Evolutionary conservation across 1,140 invertebrate genomes (phyloP).

Genomic region (Plectrocnemia conspersa): DNA sequence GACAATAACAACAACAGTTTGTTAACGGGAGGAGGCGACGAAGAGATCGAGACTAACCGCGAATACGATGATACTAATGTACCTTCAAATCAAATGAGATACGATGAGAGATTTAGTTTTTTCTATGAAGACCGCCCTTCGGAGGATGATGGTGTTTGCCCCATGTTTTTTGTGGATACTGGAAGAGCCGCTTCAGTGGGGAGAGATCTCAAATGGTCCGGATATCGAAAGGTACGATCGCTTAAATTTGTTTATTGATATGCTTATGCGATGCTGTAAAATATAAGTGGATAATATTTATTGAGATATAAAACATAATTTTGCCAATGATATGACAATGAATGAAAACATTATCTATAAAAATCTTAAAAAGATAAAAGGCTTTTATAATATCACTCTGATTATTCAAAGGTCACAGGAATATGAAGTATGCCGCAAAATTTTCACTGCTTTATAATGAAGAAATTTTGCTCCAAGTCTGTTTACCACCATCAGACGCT

Average conservation of each 20-base stretch:
- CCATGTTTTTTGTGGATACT: constrained; percentile 23
- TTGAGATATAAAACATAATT: no score
- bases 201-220: constrained; percentile 32
- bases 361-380: no score
- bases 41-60: not conserved
- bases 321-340: no score
- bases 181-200: constrained; percentile 27
- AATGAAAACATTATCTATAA: no score
- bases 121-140: constrained; percentile 3
- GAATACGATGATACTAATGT: not conserved
- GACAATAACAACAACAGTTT: not conserved
- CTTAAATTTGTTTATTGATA: not conserved
- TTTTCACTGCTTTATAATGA: no score
- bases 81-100: constrained; percentile 8
- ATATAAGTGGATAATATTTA: no score
- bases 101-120: constrained; percentile 15
- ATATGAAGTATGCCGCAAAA: no score
- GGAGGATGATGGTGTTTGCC: constrained; percentile 19
- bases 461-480: no score
- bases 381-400: no score
- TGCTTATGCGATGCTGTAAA: no score
- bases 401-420: no score
- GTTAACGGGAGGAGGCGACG: not conserved
- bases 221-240: constrained; percentile 33
- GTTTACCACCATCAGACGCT: no score